phyloP scores from a whole-genome alignment of 2,113 vertebrate species.

The Microtus ochrogaster region DNA sequence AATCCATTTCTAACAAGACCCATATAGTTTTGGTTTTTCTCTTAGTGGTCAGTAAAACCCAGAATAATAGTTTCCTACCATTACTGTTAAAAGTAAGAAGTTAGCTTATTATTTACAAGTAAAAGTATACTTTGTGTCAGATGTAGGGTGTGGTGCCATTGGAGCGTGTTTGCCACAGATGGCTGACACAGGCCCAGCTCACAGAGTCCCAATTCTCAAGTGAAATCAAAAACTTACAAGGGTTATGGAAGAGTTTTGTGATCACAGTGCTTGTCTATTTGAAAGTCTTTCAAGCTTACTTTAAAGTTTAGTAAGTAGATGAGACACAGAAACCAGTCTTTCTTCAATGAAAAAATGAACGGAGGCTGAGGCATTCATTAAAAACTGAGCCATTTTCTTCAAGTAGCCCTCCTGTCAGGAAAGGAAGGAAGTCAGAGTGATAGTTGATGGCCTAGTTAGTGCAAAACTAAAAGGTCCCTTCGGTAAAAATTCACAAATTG shows the following conservation, averaged over 20 bases:
- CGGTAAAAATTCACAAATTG: background rate
- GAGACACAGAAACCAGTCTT: background rate
- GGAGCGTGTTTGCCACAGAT: background rate
- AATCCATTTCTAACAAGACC: background rate
- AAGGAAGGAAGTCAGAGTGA: background rate
- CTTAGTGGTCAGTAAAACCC: background rate
- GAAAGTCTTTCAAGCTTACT: background rate
- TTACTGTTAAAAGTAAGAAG: background rate
- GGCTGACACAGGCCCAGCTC: background rate
- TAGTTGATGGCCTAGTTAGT: background rate
- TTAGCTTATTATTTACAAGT: conserved; percentile 17
- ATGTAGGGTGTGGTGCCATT: background rate
- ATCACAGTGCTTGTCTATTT: background rate
- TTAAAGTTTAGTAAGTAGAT: conserved; percentile 15
- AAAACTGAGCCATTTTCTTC: background rate
- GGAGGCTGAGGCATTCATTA: conserved; percentile 21
- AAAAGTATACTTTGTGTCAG: background rate
- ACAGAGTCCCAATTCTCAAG: background rate
- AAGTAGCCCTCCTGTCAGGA: background rate
- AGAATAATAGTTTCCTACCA: background rate
- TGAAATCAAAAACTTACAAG: background rate
- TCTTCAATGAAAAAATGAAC: background rate
- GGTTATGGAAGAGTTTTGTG: background rate
- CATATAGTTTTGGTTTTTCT: background rate
- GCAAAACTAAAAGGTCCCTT: background rate